Evolutionary conservation across 2,113 vertebrate species (phyloP), one percentile per base, ranked within the genome.

Genomic region (Syngnathus scovelli): DNA sequence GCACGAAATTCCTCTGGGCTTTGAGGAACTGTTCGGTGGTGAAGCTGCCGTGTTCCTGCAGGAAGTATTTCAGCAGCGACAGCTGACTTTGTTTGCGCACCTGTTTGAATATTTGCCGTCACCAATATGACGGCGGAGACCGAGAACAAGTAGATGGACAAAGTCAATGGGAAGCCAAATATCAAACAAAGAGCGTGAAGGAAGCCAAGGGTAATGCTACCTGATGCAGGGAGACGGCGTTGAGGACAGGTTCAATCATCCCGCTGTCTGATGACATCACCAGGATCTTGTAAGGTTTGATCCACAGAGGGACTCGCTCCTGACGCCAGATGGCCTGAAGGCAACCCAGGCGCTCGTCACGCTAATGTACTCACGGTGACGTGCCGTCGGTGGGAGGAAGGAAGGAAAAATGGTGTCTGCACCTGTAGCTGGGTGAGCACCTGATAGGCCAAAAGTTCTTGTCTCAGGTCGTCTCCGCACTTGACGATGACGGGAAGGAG

Each of bases 401-500:
- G 15, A 46, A 15, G 13, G 44, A 15, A 70, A 27, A 49, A 10
- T 3, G 13, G 33, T 43, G 0, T 0, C 7, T 78, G 2, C 83
- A 98, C 96, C 95, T 96, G 92, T 12, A 98, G 93, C 75, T 97
- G 95, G 78, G 94, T 94, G 68, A 98, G 87, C 68, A 98, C 95
- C 89, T 98, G 96, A 83, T 88, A 98, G 0, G 96, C 96, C 3
- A 98, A 88, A 9, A 98, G 93, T 87, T 98, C 96, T 86, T 98
- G 96, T 2, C 96, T 84, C 1, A 98, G 92, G 74, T 98, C 96
- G 15, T 98, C 96, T 0, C 96, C 96, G 6, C 96, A 98, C 64
- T 98, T 98, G 0, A 98, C 96, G 0, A 98, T 98, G 70, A 98
- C 95, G 0, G 96, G 98, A 60, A 98, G 91, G 4, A 98, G 93